phyloP scores from a whole-genome alignment of 2,888 invertebrate species.

The Oscheius sp. region DNA sequence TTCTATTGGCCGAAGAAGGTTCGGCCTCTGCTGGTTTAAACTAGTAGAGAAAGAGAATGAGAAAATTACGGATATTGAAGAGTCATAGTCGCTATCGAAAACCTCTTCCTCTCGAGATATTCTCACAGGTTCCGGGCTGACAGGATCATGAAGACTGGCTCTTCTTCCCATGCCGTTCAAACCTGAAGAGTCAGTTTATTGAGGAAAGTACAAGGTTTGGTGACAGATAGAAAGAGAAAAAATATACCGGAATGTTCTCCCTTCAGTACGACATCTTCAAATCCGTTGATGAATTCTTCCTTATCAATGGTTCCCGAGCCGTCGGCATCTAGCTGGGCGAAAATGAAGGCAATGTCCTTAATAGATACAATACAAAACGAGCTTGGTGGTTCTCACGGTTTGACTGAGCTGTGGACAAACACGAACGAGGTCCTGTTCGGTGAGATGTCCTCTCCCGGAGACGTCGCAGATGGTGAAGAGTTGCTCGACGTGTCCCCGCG shows the following conservation, averaged over 20 bases:
- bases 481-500: constrained; percentile 44
- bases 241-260: constrained; percentile 58
- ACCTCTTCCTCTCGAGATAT: constrained; percentile 42
- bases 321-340: constrained; percentile 62
- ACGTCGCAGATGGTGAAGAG: constrained; percentile 52
- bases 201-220: neutral
- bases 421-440: constrained; percentile 74
- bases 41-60: neutral
- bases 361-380: neutral
- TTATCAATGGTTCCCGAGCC: constrained; percentile 65
- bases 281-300: constrained; percentile 75
- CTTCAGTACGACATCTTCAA: constrained; percentile 64
- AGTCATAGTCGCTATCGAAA: constrained; percentile 49
- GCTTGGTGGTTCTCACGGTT: constrained; percentile 36
- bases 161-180: constrained; percentile 57
- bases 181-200: constrained; percentile 35
- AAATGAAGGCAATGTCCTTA: constrained; percentile 65
- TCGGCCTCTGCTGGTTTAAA: constrained; percentile 27
- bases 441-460: constrained; percentile 73
- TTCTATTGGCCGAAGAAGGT: constrained; percentile 44
- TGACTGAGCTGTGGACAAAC: constrained; percentile 74
- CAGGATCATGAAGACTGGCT: constrained; percentile 45
- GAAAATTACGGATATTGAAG: constrained; percentile 8
- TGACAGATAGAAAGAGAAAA: neutral
- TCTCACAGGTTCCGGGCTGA: constrained; percentile 1